Evolutionary conservation across 2,888 invertebrate species (phyloP).

Genomic region (Vanessa cardui): DNA sequence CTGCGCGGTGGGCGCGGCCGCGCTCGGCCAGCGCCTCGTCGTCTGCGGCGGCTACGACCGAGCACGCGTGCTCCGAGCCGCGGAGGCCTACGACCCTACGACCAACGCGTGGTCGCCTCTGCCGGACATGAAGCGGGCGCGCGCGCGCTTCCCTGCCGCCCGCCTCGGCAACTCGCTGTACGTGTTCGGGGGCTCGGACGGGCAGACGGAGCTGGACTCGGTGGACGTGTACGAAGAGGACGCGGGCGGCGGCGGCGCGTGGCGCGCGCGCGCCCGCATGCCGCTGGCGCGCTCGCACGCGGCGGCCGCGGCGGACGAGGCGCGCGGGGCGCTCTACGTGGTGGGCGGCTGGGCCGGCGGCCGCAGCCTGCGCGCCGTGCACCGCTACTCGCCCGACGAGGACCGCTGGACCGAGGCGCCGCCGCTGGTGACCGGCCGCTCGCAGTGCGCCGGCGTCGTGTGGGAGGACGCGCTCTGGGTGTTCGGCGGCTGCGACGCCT

Average conservation of each 20-base stretch:
- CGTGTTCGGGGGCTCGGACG: slow-evolving; percentile 92
- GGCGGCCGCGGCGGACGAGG: slow-evolving; percentile 87
- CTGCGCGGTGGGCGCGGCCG: slow-evolving; percentile 89
- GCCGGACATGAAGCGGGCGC: slow-evolving; percentile 87
- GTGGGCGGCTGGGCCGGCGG: slow-evolving; percentile 89
- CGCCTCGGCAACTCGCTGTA: slow-evolving; percentile 85
- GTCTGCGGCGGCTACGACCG: slow-evolving; percentile 93
- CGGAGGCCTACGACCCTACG: slow-evolving; percentile 88
- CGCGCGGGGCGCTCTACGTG: slow-evolving; percentile 84
- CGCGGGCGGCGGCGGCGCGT: slow-evolving; percentile 43
- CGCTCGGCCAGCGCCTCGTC: slow-evolving; percentile 86
- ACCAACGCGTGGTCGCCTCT: slow-evolving; percentile 87
- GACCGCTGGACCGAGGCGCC: slow-evolving; percentile 87
- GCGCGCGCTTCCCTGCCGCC: slow-evolving; percentile 91
- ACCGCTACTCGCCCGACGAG: slow-evolving; percentile 85
- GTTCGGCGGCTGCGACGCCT: slow-evolving; percentile 94
- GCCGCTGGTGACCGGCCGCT: slow-evolving; percentile 87
- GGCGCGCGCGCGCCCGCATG: slow-evolving; percentile 48
- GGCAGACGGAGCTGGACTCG: slow-evolving; percentile 89
- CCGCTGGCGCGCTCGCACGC: slow-evolving; percentile 86
- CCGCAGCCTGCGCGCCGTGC: slow-evolving; percentile 86
- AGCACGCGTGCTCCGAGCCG: slow-evolving; percentile 89
- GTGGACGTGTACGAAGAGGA: slow-evolving; percentile 56
- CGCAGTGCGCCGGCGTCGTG: slow-evolving; percentile 89
- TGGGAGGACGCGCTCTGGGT: slow-evolving; percentile 88